Base-by-base conservation (phyloP, 2,113 vertebrate genomes). In the Cariama cristata region DNA sequence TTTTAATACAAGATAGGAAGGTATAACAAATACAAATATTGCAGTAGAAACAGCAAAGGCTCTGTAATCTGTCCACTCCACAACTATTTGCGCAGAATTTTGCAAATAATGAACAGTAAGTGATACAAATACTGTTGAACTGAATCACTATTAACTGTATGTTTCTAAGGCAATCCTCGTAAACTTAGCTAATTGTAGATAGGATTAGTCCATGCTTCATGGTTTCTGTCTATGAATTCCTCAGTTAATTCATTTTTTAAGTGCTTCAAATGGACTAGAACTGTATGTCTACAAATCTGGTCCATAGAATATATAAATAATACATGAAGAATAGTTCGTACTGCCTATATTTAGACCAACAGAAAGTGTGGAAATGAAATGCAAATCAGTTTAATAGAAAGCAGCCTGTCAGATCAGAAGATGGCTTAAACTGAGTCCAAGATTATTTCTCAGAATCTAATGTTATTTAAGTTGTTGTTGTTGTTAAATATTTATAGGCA, bases 401-500 rank as follows among this genome's bases (percentile, higher is more conserved):
- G 59, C 63, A 90, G 15, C 62, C 66, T 91, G 77, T 94, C 92
- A 97, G 56, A 91, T 86, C 76, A 87, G 87, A 91, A 86, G 60
- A 73, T 74, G 59, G 15, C 4, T 94, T 93, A 91, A 86, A 95
- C 30, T 81, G 23, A 4, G 40, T 82, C 69, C 69, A 93, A 75
- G 86, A 90, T 79, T 88, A 49, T 87, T 84, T 93, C 62, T 94
- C 42, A 72, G 56, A 92, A 87, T 87, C 52, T 68, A 58, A 58
- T 63, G 68, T 71, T 90, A 80, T 93, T 96, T 96, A 81, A 71
- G 68, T 73, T 92, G 56, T 77, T 90, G 24, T 83, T 92, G 24
- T 83, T 92, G 14, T 95, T 96, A 96, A 93, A 95, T 94, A 96
- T 96, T 95, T 94, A 90, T 94, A 76, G 49, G 69, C 44, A 86